Evolutionary conservation across 2,797 vertebrate genomes (phyloP).

Genomic region (Oreochromis mossambicus): DNA sequence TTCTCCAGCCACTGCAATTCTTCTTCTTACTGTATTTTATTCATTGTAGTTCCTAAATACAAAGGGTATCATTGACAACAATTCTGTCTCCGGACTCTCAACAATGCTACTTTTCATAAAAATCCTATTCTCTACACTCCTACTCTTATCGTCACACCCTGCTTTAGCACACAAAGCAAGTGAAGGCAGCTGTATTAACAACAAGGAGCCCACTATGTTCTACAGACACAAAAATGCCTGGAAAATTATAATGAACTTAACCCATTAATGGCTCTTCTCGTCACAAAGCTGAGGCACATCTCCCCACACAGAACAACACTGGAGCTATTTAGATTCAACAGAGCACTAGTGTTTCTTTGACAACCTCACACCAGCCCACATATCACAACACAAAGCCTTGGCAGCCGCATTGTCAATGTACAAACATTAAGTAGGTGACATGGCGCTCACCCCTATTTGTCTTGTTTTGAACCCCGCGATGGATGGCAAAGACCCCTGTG

Average conservation of each 20-base stretch:
- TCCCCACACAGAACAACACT: conserved; percentile 34
- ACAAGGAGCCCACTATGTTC: conserved; percentile 57
- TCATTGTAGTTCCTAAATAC: background rate
- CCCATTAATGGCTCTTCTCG: conserved; percentile 39
- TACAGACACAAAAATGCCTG: conserved; percentile 21
- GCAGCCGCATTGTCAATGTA: conserved; percentile 1
- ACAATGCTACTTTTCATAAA: conserved; percentile 53
- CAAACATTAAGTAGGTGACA: conserved; percentile 23
- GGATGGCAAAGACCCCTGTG: conserved; percentile 5
- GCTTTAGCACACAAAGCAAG: conserved; percentile 46
- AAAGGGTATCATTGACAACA: conserved; percentile 40
- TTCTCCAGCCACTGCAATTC: background rate
- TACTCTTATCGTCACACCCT: conserved; percentile 53
- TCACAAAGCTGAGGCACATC: conserved; percentile 23
- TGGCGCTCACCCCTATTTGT: conserved; percentile 41
- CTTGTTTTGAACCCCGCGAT: conserved; percentile 17
- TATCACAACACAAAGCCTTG: conserved; percentile 37
- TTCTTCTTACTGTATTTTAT: background rate
- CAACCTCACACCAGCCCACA: conserved; percentile 22
- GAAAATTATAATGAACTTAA: conserved; percentile 51
- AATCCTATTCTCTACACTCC: conserved; percentile 39
- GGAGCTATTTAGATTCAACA: conserved; percentile 53
- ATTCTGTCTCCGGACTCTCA: background rate
- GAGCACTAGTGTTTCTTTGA: conserved; percentile 40
- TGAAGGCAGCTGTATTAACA: conserved; percentile 34